These are phyloP conservation scores for Pollachius pollachius DNA, from an alignment of 2,113 vertebrate species.

Conservation along the genomic window DNA sequence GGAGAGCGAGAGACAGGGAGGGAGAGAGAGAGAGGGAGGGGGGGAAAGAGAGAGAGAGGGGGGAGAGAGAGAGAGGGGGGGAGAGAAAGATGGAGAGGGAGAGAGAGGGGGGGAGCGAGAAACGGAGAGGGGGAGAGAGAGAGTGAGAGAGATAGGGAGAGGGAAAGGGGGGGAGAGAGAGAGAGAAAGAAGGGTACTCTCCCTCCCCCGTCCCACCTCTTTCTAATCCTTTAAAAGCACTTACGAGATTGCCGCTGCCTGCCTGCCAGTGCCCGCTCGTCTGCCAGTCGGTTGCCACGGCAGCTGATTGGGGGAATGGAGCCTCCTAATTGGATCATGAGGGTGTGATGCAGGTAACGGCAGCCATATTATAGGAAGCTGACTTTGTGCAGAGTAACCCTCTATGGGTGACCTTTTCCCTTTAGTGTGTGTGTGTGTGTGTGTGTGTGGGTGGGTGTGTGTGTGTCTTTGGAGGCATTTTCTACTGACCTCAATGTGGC, in stretches of 20 bases:
- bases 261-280: slow-evolving; percentile 73
- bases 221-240: slow-evolving; percentile 99
- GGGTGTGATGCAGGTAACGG: slow-evolving; percentile 92
- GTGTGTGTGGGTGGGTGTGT: slow-evolving; percentile 1
- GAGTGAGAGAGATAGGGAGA: slow-evolving; percentile 42
- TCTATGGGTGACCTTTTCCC: slow-evolving; percentile 58
- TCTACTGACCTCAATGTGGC: slow-evolving; percentile 92
- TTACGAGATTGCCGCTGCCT: slow-evolving; percentile 97
- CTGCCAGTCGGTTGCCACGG: slow-evolving; percentile 90
- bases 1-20: too few relatives aligned
- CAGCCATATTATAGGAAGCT: slow-evolving; percentile 91
- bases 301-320: slow-evolving; percentile 85
- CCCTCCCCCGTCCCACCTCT: slow-evolving; percentile 82
- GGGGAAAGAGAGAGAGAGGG: too few relatives aligned
- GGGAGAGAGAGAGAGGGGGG: too few relatives aligned
- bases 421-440: slow-evolving; percentile 22
- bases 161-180: neutral
- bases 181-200: slow-evolving; percentile 74
- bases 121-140: neutral
- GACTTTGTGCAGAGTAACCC: slow-evolving; percentile 88
- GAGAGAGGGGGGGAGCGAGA: too few relatives aligned
- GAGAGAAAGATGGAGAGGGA: too few relatives aligned
- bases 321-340: slow-evolving; percentile 99
- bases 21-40: too few relatives aligned
- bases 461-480: neutral